Base-by-base conservation (phyloP, 2,797 vertebrate genomes). In the Onychomys arenicola region DNA sequence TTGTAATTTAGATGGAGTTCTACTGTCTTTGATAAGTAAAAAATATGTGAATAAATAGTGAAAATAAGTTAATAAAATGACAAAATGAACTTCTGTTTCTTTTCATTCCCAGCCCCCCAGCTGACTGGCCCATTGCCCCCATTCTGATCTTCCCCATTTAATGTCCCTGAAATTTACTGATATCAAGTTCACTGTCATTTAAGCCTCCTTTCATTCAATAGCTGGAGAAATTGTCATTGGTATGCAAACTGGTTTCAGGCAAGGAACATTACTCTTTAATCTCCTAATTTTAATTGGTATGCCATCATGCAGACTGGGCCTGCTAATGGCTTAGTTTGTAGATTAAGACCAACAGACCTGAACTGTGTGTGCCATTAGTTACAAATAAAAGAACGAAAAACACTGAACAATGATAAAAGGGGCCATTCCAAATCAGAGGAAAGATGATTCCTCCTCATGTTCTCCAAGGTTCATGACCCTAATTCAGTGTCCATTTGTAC, bases 221-320 rank as follows among this genome's bases (percentile, higher is more conserved):
- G 96, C 95, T 97, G 87, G 77, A 94, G 92, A 98, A 98, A 98
- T 97, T 97, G 88, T 82, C 98, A 97, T 98, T 98, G 98, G 96
- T 97, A 97, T 97, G 97, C 97, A 98, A 97, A 98, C 95, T 96
- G 73, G 82, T 98, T 94, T 96, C 77, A 90, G 88, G 96, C 95
- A 98, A 97, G 97, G 97, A 98, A 97, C 97, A 98, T 98, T 98
- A 98, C 95, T 97, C 97, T 98, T 98, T 98, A 98, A 96, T 98
- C 97, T 98, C 96, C 95, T 98, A 97, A 98, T 98, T 98, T 98
- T 98, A 98, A 99, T 98, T 98, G 98, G 98, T 92, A 94, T 63
- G 98, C 92, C 96, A 97, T 98, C 97, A 96, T 91, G 81, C 94
- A 96, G 89, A 97, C 0, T 1, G 96, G 94, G 96, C 94, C 77